These are phyloP conservation scores for Saguinus imperator DNA, from an alignment of 2,113 vertebrate species.

Conservation along the genomic window DNA sequence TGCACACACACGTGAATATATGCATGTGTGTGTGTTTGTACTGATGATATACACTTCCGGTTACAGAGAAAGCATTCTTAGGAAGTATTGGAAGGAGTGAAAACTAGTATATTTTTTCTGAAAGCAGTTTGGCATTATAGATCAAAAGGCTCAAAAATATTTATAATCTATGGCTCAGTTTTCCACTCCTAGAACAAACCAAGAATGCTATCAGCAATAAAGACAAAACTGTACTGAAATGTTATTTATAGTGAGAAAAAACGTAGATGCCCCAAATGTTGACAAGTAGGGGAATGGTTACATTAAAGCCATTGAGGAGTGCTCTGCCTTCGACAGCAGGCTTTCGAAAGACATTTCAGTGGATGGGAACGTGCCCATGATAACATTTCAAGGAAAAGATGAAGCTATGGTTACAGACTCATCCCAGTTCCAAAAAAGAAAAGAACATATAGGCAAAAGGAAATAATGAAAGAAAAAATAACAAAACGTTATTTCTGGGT, in stretches of 20 bases:
- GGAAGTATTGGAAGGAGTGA: not conserved
- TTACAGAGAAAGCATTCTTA: not conserved
- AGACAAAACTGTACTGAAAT: not conserved
- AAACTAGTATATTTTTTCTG: not conserved
- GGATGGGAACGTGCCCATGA: not conserved
- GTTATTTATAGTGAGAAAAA: not conserved
- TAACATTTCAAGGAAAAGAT: not conserved
- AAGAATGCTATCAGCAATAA: not conserved
- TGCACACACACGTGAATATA: accelerated
- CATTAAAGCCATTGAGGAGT: not conserved
- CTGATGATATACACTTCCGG: not conserved
- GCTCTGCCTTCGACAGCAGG: not conserved
- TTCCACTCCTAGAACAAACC: slow-evolving; percentile 1
- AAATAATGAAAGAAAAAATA: not conserved
- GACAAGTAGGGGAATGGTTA: not conserved
- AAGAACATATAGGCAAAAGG: not conserved
- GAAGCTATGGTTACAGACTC: not conserved
- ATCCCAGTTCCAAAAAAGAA: not conserved
- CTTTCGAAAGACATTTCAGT: not conserved
- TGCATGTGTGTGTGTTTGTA: too few species aligned
- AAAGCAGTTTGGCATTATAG: not conserved
- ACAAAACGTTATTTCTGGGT: not conserved
- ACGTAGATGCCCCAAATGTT: not conserved
- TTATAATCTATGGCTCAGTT: slow-evolving; percentile 32
- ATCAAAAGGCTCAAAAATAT: slow-evolving; percentile 16